Conservation (phyloP, 2,113 vertebrate genomes). For the Ursus arctos region DNA sequence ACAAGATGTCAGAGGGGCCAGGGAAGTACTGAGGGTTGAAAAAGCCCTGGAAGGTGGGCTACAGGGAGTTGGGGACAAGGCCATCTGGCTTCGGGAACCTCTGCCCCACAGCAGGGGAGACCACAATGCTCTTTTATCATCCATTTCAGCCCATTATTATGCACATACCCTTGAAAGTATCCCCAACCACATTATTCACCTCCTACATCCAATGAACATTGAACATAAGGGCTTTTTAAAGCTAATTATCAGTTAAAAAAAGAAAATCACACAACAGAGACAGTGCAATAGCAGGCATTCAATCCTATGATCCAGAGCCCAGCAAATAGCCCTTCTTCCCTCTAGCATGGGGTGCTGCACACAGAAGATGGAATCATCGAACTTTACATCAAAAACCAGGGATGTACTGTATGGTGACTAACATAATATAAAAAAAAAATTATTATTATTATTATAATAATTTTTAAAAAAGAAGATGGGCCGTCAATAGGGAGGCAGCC, state of each 20-base stretch:
- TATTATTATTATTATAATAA: too few relatives aligned
- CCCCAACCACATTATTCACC: neutral
- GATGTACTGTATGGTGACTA: too few relatives aligned
- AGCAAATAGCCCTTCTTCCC: neutral
- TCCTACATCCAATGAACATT: conserved; percentile 19
- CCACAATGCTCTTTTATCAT: neutral
- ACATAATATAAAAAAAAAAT: too few relatives aligned
- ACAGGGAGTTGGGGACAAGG: neutral
- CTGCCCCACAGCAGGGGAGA: neutral
- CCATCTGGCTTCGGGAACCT: neutral
- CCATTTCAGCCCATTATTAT: neutral
- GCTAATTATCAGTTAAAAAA: conserved; percentile 32
- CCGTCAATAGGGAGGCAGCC: neutral
- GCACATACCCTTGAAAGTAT: neutral
- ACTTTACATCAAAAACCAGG: too few relatives aligned
- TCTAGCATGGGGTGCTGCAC: neutral
- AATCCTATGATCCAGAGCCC: neutral
- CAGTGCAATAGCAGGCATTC: neutral
- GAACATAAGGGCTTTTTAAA: conserved; percentile 24
- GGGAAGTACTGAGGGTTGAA: neutral
- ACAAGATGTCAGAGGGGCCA: neutral
- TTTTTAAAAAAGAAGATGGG: neutral
- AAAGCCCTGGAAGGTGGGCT: neutral
- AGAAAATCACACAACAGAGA: neutral
- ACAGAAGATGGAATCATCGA: neutral